Conservation (phyloP, 2,797 vertebrate genomes). For the Lates japonicus region DNA sequence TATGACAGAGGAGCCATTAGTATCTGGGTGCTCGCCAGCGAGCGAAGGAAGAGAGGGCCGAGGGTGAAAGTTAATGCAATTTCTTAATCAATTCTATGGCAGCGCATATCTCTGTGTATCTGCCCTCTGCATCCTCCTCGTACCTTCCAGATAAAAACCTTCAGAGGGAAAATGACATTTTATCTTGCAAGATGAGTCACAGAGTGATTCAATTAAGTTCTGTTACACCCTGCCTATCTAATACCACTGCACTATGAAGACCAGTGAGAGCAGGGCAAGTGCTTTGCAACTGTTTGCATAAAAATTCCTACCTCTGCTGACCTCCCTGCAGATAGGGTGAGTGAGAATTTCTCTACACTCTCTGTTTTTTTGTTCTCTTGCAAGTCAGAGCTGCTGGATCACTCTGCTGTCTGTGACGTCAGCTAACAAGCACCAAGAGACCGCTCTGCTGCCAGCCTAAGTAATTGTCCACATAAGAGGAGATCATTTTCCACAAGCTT, state of each 20-base stretch:
- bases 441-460: constrained; percentile 59
- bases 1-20: constrained; percentile 79
- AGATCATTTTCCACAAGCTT: constrained; percentile 31
- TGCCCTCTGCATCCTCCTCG: constrained; percentile 55
- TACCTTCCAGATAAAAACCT: constrained; percentile 62
- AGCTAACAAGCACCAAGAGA: constrained; percentile 67
- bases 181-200: constrained; percentile 56
- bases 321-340: neutral
- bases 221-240: constrained; percentile 34
- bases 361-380: neutral
- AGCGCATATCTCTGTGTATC: constrained; percentile 64
- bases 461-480: constrained; percentile 59
- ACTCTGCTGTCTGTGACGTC: constrained; percentile 38
- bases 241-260: constrained; percentile 9
- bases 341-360: neutral
- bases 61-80: constrained; percentile 81
- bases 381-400: constrained; percentile 29
- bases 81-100: constrained; percentile 76
- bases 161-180: constrained; percentile 20
- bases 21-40: constrained; percentile 72
- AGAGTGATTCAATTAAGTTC: constrained; percentile 57
- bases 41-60: constrained; percentile 39
- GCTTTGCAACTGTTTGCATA: neutral
- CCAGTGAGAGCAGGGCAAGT: neutral
- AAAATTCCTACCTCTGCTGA: neutral